Evolutionary conservation across 2,797 vertebrate species (phyloP).

Genomic region (Tachyglossus aculeatus): DNA sequence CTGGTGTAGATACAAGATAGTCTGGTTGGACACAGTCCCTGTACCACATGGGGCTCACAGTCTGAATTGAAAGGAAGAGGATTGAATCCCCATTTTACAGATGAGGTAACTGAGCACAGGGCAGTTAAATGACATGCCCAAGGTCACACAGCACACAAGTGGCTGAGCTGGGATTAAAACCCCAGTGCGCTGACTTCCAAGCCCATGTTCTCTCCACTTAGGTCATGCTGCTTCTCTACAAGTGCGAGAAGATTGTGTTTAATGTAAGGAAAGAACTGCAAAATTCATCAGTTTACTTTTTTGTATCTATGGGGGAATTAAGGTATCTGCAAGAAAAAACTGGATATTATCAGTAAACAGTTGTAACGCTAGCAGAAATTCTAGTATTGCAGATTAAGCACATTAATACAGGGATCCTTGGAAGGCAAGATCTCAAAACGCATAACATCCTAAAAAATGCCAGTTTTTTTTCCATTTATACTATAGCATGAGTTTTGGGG

Average conservation of each 20-base stretch:
- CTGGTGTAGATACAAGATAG: too few species aligned
- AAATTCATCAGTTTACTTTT: conserved; percentile 62
- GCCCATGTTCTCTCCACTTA: too few species aligned
- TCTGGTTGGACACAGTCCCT: too few species aligned
- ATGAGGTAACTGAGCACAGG: too few species aligned
- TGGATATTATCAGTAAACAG: conserved; percentile 57
- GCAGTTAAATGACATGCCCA: too few species aligned
- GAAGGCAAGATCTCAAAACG: conserved; percentile 61
- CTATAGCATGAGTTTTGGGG: conserved; percentile 55
- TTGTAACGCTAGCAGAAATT: conserved; percentile 65
- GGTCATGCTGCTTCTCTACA: too few species aligned
- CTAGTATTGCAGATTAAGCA: conserved; percentile 52
- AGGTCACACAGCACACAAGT: too few species aligned
- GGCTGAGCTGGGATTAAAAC: too few species aligned
- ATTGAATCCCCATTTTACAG: too few species aligned
- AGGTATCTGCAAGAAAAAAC: conserved; percentile 56
- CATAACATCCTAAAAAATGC: conserved; percentile 67
- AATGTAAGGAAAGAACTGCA: conserved; percentile 65
- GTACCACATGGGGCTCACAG: too few species aligned
- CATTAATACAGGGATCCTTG: conserved; percentile 52
- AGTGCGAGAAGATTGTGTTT: conserved; percentile 59
- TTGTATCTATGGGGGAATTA: conserved; percentile 58
- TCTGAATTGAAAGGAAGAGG: too few species aligned
- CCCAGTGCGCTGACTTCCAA: too few species aligned
- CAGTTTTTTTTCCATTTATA: conserved; percentile 69